Evolutionary conservation across 2,797 vertebrate genomes (phyloP).

Genomic region (Limosa lapponica): DNA sequence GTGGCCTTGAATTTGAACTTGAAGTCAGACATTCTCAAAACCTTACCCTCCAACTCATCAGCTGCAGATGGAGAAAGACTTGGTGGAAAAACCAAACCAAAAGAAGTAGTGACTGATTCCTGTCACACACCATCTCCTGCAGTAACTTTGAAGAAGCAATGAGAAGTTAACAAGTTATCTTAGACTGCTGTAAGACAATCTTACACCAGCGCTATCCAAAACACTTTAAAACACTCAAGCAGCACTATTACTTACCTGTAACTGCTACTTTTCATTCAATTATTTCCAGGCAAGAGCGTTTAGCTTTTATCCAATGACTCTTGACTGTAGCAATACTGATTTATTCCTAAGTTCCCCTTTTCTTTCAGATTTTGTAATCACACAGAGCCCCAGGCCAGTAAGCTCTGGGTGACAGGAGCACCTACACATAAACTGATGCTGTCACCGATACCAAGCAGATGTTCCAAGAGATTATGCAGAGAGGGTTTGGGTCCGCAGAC

Average conservation of each 20-base stretch:
- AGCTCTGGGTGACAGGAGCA: rapidly evolving
- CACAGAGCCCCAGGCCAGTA: not conserved
- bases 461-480: not conserved
- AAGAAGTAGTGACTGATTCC: not conserved
- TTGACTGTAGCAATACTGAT: not conserved
- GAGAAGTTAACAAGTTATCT: not conserved
- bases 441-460: not conserved
- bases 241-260: not conserved
- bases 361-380: not conserved
- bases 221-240: not conserved
- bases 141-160: not conserved
- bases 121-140: not conserved
- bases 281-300: not conserved
- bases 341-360: not conserved
- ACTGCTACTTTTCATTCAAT: not conserved
- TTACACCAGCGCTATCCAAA: not conserved
- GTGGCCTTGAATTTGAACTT: not conserved
- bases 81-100: not conserved
- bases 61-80: not conserved
- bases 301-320: not conserved
- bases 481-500: not conserved
- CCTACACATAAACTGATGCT: not conserved
- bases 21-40: not conserved
- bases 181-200: not conserved
- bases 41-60: not conserved